Evolutionary conservation across 2,888 invertebrate species (phyloP), one percentile per base, ranked within the genome.

Genomic region (Heliconius erato): DNA sequence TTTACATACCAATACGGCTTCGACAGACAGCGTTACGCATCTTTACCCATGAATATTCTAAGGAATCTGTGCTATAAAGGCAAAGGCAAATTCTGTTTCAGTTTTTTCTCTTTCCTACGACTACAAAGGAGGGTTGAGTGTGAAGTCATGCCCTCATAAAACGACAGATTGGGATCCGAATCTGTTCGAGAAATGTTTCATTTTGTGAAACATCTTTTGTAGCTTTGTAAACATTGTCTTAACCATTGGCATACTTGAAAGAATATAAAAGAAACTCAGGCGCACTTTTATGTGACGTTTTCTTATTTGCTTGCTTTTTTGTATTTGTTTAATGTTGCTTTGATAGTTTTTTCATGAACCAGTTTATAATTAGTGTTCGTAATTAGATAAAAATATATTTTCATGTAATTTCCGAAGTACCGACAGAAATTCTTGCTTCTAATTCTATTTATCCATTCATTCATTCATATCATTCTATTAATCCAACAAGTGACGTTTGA

Each of bases 141-240:
- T 84, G 87, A 87, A 87, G 85, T 85, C 86, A 85, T 82, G 85
- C 88, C 86, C 87, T 87, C 87, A 88, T 89, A 88, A 89, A 88
- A 87, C 85, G 87, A 81, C 84, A 85, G 85, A 87, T 82, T 86
- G 86, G 82, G 84, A 83, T 85, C 86, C 86, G 84, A 84, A 87
- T 86, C 85, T 84, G 84, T 83, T 82, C 63, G 74, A 81, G 84
- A 85, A 86, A 83, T 86, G 86, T 87, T 86, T 83, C 85, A 86
- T 88, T 87, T 86, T 86, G 81, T 79, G 80, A 72, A 76, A 82
- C 59, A 83, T 86, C 86, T 82, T 88, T 87, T 86, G 85, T 87
- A 79, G 84, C 84, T 84, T 85, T 85, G 85, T 84, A 84, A 84
- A 82, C 82, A 83, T 84, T 84, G 65, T 49, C 49, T 74, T 67